Evolutionary conservation across 2,888 invertebrate genomes (phyloP).

Genomic region (Cremastobaeus sp.): DNA sequence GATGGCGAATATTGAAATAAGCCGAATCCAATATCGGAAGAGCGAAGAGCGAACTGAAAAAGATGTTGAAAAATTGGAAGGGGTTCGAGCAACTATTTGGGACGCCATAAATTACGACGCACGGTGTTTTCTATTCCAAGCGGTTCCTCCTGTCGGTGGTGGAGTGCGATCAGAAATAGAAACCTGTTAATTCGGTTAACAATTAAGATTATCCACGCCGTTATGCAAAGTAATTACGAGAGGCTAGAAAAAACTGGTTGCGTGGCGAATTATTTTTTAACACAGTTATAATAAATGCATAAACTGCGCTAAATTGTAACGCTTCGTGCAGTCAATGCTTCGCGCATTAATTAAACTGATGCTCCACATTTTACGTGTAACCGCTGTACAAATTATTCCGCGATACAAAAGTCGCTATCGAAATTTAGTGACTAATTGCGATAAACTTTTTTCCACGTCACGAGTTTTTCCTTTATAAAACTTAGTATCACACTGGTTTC

Average conservation of each 20-base stretch:
- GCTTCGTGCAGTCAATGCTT: not conserved
- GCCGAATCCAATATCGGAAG: constrained; percentile 5
- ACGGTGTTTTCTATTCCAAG: no score
- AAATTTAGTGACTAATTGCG: no score
- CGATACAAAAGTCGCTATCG: not conserved
- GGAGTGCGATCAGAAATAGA: no score
- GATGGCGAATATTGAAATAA: constrained; percentile 9
- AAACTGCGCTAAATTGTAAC: not conserved
- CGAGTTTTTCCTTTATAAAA: no score
- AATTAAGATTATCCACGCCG: not conserved
- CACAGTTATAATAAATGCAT: constrained; percentile 1
- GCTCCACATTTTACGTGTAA: not conserved
- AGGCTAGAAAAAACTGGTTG: no score
- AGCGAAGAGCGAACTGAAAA: no score
- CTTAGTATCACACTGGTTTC: no score
- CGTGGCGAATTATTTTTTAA: not conserved
- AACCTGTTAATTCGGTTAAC: not conserved
- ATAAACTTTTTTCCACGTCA: no score
- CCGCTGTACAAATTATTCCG: not conserved
- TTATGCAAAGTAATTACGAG: not conserved
- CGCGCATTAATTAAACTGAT: not conserved
- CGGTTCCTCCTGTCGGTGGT: no score
- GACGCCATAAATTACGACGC: no score
- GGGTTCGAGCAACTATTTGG: no score
- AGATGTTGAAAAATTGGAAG: no score